Evolutionary conservation across 2,113 vertebrate genomes (phyloP).

Genomic region (Eubucco bourcierii): DNA sequence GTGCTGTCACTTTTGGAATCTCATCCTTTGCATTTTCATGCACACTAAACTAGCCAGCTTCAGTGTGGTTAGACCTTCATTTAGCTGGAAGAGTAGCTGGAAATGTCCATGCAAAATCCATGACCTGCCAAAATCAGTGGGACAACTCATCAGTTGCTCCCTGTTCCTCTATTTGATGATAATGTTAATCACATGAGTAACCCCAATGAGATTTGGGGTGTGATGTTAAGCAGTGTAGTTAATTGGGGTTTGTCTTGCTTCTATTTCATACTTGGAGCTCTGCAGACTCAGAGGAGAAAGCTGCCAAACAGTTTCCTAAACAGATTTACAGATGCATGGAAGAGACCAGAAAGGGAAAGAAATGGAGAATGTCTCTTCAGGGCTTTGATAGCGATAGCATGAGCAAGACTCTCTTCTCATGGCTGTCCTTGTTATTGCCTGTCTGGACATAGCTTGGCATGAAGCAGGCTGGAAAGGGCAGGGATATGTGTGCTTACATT

Average conservation of each 20-base stretch:
- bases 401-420: background rate
- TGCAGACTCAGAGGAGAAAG: background rate
- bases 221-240: background rate
- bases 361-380: background rate
- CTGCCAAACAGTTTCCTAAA: background rate
- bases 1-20: background rate
- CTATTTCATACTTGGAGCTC: background rate
- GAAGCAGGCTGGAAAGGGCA: background rate
- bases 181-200: background rate
- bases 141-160: background rate
- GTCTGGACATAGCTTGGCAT: background rate
- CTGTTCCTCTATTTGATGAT: background rate
- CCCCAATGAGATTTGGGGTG: background rate
- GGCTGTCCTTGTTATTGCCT: background rate
- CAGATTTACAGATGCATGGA: background rate
- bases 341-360: background rate
- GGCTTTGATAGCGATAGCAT: background rate
- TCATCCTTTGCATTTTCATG: background rate
- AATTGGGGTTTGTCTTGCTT: background rate
- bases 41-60: background rate
- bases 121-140: background rate
- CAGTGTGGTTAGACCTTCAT: background rate
- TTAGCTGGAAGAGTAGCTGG: background rate
- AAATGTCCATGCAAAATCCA: background rate
- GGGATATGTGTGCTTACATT: background rate